Evolutionary conservation across 2,888 invertebrate genomes (phyloP), one percentile per base, ranked within the genome.

Genomic region (Smittia sp.): DNA sequence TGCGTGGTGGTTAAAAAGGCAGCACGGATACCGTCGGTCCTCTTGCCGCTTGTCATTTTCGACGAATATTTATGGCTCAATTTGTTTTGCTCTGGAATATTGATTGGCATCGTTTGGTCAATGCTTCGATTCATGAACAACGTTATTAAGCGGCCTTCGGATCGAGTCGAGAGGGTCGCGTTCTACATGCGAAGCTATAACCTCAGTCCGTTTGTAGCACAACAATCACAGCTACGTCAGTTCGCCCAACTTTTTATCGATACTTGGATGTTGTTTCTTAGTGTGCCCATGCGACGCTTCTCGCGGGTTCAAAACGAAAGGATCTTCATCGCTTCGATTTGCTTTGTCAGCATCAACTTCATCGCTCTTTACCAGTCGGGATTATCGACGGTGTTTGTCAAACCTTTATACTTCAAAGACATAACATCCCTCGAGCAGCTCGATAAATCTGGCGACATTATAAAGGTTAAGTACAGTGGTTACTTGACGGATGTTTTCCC

Each of bases 281-380:
- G 81, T 0, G 79, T 79, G n/a, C 78, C 79, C 73, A 75, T 83
- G 0, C 75, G 76, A 1, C 77, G 77, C 1, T 82, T 81, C 76
- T 81, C 83, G 6, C 78, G 79, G 0, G 81, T 79, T 74, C 75
- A 77, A 38, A 79, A 82, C 18, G 83, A 83, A 69, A 79, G 81
- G 72, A 77, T 83, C 15, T 80, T 83, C 74, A 76, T 83, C 11
- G 77, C 79, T 1, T 80, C 82, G 0, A 75, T 83, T n/a, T 80
- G 80, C 69, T 68, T 83, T 67, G 80, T 81, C 0, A 80, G 82
- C 75, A 80, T 84, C 7, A 81, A 82, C 32, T 80, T 82, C 73
- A 81, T 81, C 1, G 81, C 83, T 0, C 72, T 82, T 9, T 79
- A 84, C 58, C 84, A 84, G 76, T 83, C 83, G 3, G 81, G 80